Evolutionary conservation across 2,113 vertebrate genomes (phyloP), one percentile per base, ranked within the genome.

Genomic region (Calidris pugnax): DNA sequence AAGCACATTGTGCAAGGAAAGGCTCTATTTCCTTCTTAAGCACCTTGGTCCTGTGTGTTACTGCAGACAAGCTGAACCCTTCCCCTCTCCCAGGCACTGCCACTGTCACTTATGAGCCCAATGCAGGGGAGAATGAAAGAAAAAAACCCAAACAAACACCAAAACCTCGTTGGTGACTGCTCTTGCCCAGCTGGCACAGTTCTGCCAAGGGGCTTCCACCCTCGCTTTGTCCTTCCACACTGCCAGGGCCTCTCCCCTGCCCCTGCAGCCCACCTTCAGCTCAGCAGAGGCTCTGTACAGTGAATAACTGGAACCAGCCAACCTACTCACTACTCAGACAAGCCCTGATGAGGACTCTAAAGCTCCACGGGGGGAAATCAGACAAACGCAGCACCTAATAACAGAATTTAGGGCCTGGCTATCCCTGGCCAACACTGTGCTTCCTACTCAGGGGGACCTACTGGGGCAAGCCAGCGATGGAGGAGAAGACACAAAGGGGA

Each of bases 251-350:
- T 63, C 79, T 87, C 26, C 53, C 59, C 48, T 57, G 51, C 39
- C 69, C 32, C 48, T 75, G n/a, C 17, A 60, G 67, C 41, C 74
- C 71, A 27, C 4, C 18, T 33, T 56, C 41, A 67, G 81, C 63
- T 48, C 45, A 75, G 71, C 69, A 79, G 80, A 86, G 57, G 57
- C 62, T 92, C 74, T 51, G 62, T 66, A 75, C 83, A 85, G 89
- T 85, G 89, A 96, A 76, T 89, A 95, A 95, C 90, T 89, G 90
- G 77, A 95, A 95, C 89, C 89, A 87, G 94, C 89, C 89, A 93
- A 88, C 66, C 68, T 86, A 84, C 81, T 90, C 89, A 91, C 89
- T 41, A 59, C n/a, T 47, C 43, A 50, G 62, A 85, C 32, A 82
- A 82, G 90, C 45, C 57, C 69, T 85, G 89, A 48, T 51, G 10